Percentiles rank a stretch among this genome's conserved stretches.
These are phyloP conservation scores for Zaprionus ghesquierei DNA, from an alignment of 1,140 invertebrate genomes.

Conservation along the genomic window DNA sequence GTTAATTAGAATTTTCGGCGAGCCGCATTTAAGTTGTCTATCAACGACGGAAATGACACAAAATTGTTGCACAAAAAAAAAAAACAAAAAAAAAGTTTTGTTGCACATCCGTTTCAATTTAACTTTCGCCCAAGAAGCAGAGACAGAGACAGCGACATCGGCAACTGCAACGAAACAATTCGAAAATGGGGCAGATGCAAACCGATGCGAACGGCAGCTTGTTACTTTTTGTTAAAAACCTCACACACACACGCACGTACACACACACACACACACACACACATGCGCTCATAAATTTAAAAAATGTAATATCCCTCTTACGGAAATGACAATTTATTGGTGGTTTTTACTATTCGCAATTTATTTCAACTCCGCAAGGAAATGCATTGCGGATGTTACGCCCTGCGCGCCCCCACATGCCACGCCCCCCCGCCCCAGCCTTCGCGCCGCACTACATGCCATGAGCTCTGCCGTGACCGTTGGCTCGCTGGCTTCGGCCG, in stretches of 20 bases:
- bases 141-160: background rate
- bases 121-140: conserved; percentile 52
- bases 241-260: background rate
- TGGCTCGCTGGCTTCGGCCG: conserved; percentile 18
- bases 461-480: conserved; percentile 20
- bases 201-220: conserved; percentile 42
- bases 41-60: conserved; percentile 55
- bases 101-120: conserved; percentile 70
- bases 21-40: conserved; percentile 48
- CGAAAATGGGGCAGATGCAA: conserved; percentile 56
- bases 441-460: background rate
- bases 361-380: conserved; percentile 82
- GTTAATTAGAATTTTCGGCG: conserved; percentile 72
- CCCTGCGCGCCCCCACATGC: conserved; percentile 15
- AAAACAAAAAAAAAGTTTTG: too few relatives aligned
- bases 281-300: conserved; percentile 76
- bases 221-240: conserved; percentile 38
- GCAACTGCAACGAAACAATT: conserved; percentile 20
- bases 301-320: conserved; percentile 82
- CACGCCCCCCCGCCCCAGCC: conserved; percentile 8
- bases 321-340: conserved; percentile 82
- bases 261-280: conserved; percentile 3
- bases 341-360: conserved; percentile 82
- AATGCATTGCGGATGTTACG: conserved; percentile 81
- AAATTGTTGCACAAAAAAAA: conserved; percentile 56